Conservation (phyloP, 1,140 invertebrate genomes). For the Hyles euphorbiae region DNA sequence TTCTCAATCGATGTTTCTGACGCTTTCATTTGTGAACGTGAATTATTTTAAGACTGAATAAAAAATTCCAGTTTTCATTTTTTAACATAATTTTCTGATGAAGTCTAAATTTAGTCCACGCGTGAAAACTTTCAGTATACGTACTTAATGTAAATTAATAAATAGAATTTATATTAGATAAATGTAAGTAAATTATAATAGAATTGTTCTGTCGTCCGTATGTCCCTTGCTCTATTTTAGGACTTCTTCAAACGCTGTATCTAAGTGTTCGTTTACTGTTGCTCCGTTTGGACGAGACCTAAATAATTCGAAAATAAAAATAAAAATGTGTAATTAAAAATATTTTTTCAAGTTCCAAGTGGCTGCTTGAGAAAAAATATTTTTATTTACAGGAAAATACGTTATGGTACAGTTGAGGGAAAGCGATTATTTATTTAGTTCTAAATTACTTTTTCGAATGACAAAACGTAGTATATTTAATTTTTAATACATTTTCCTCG, state of each 20-base stretch:
- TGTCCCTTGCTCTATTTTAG: slow-evolving; percentile 37
- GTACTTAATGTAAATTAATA: slow-evolving; percentile 74
- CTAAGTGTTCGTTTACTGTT: slow-evolving; percentile 13
- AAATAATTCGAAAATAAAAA: slow-evolving; percentile 13
- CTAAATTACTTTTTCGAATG: too few species aligned
- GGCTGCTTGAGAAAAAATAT: slow-evolving; percentile 17
- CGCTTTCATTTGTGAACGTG: slow-evolving; percentile 39
- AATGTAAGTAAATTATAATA: slow-evolving; percentile 72
- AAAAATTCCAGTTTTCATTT: slow-evolving; percentile 67
- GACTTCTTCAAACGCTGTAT: slow-evolving; percentile 47
- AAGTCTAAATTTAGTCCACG: slow-evolving; percentile 67
- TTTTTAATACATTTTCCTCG: too few species aligned
- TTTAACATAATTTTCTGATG: slow-evolving; percentile 47
- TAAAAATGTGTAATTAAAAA: slow-evolving; percentile 13
- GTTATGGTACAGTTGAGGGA: too few species aligned
- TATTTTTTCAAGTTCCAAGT: slow-evolving; percentile 17
- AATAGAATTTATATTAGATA: slow-evolving; percentile 73
- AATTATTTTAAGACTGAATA: slow-evolving; percentile 69
- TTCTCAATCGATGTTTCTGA: slow-evolving; percentile 36
- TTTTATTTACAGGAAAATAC: slow-evolving; percentile 1
- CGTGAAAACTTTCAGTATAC: slow-evolving; percentile 73
- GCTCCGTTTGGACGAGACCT: slow-evolving; percentile 43
- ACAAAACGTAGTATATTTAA: too few species aligned
- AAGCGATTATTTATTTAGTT: too few species aligned
- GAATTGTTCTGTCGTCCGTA: slow-evolving; percentile 61